Evolutionary conservation across 2,797 vertebrate genomes (phyloP).

Genomic region (Halcyon chelicuti): DNA sequence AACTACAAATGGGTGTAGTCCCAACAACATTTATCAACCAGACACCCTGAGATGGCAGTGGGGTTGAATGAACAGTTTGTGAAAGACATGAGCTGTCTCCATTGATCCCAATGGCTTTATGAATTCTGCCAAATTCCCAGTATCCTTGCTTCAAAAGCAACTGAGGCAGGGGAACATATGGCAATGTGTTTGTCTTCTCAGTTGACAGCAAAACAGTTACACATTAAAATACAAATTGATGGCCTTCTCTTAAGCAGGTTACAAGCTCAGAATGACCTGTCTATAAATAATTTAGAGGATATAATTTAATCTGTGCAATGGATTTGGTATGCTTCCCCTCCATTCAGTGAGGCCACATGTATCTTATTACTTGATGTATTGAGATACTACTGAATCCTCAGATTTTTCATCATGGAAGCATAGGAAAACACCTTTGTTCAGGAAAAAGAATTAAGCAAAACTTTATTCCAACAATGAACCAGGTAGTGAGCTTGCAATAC

Average conservation of each 20-base stretch:
- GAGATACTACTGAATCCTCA: background rate
- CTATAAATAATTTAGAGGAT: background rate
- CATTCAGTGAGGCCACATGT: background rate
- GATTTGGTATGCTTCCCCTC: background rate
- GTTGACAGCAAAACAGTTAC: background rate
- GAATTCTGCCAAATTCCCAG: background rate
- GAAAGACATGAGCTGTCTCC: background rate
- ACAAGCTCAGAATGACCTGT: background rate
- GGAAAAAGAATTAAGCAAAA: background rate
- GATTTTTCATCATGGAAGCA: background rate
- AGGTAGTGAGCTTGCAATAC: background rate
- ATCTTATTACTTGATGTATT: background rate
- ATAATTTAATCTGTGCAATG: background rate
- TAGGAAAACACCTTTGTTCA: background rate
- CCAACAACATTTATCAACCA: background rate
- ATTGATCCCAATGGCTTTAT: background rate
- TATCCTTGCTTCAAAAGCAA: background rate
- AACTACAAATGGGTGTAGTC: background rate
- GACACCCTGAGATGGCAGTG: background rate
- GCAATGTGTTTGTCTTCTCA: background rate
- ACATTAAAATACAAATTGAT: background rate
- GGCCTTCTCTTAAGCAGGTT: background rate
- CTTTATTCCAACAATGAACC: background rate
- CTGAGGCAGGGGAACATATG: background rate
- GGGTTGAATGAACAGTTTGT: background rate